These are phyloP conservation scores for Drosophila repletoides DNA, from an alignment of 1,140 invertebrate genomes.

Conservation along the genomic window DNA sequence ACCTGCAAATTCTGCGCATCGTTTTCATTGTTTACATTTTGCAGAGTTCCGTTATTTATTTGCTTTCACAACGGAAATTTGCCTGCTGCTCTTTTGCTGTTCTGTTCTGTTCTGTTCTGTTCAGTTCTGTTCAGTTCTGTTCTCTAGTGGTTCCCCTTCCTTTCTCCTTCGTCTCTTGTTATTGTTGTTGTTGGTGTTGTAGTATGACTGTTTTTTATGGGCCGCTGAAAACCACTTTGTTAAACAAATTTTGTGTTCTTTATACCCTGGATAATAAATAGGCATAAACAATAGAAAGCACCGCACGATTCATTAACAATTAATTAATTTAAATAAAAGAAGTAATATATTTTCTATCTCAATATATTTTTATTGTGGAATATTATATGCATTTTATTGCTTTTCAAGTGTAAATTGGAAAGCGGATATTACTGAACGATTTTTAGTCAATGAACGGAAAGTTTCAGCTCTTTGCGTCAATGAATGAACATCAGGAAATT, in stretches of 20 bases:
- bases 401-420: too few species aligned
- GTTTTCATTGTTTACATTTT: constrained; percentile 73
- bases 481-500: too few species aligned
- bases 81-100: constrained; percentile 35
- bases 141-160: neutral
- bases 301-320: too few species aligned
- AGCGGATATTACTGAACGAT: too few species aligned
- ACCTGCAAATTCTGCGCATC: constrained; percentile 50
- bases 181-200: constrained; percentile 10
- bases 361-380: too few species aligned
- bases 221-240: constrained; percentile 68
- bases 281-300: neutral
- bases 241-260: constrained; percentile 63
- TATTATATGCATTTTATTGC: too few species aligned
- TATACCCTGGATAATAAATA: constrained; percentile 7
- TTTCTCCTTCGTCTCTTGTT: neutral
- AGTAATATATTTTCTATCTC: too few species aligned
- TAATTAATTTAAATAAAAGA: too few species aligned
- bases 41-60: constrained; percentile 64
- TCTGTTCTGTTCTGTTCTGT: constrained; percentile 2
- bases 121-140: neutral
- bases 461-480: too few species aligned
- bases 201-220: constrained; percentile 65
- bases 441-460: too few species aligned
- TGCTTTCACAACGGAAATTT: constrained; percentile 70